These are phyloP conservation scores for Andricus curvator DNA, from an alignment of 2,888 invertebrate genomes.

Conservation along the genomic window DNA sequence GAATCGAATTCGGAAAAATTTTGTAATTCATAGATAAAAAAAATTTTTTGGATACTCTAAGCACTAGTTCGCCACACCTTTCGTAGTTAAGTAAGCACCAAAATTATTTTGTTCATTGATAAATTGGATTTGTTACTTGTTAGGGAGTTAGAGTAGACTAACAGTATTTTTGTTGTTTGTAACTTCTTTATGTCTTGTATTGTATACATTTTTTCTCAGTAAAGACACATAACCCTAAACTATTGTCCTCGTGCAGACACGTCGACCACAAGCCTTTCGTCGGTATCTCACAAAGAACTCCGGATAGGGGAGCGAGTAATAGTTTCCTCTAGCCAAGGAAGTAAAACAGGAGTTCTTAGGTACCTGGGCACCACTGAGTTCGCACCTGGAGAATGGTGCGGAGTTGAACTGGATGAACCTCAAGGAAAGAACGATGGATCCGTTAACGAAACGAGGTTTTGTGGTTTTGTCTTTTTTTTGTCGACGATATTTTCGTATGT, in stretches of 20 bases:
- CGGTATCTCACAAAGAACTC: slow-evolving; percentile 81
- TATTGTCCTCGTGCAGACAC: slow-evolving; percentile 72
- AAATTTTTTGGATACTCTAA: too few species aligned
- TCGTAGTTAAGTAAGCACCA: too few species aligned
- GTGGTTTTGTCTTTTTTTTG: slow-evolving; percentile 20
- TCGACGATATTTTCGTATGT: not conserved
- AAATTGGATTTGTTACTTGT: not conserved
- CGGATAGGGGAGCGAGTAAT: slow-evolving; percentile 95
- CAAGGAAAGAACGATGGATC: slow-evolving; percentile 98
- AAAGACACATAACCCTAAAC: not conserved
- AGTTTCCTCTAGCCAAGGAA: slow-evolving; percentile 91
- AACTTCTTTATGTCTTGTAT: not conserved
- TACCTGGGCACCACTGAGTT: slow-evolving; percentile 94
- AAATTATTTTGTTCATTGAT: not conserved
- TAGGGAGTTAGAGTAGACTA: not conserved
- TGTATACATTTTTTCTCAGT: not conserved
- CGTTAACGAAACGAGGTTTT: slow-evolving; percentile 93
- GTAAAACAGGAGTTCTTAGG: slow-evolving; percentile 91
- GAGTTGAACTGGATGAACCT: slow-evolving; percentile 95
- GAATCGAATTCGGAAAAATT: too few species aligned
- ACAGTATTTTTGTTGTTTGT: not conserved
- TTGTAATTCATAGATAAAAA: too few species aligned
- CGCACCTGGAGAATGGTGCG: slow-evolving; percentile 96
- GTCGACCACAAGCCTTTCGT: slow-evolving; percentile 79
- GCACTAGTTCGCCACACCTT: too few species aligned